A percentile compares a stretch with the other conserved stretches of the same genome.
phyloP scores from a whole-genome alignment of 2,797 vertebrate genomes.

The Neopelma chrysocephalum region DNA sequence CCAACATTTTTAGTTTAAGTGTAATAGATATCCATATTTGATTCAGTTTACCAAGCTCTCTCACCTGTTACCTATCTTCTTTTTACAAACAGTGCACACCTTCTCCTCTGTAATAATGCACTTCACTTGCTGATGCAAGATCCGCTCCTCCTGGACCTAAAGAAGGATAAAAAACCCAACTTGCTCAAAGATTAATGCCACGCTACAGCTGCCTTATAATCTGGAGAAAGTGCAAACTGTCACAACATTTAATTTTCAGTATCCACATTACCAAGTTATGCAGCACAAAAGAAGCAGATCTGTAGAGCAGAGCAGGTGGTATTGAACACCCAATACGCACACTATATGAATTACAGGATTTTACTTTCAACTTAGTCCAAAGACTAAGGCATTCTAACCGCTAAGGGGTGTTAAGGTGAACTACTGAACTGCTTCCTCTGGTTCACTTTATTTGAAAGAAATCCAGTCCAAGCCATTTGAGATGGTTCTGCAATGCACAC shows the following conservation, averaged over 20 bases:
- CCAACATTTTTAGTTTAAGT: not conserved
- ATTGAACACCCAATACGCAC: not conserved
- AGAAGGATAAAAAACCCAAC: not conserved
- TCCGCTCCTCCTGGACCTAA: constrained; percentile 95
- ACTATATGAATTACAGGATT: not conserved
- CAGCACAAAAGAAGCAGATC: not conserved
- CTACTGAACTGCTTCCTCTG: not conserved
- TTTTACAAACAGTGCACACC: constrained; percentile 96
- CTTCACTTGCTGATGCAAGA: constrained; percentile 97
- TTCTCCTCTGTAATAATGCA: constrained; percentile 98
- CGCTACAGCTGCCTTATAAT: not conserved
- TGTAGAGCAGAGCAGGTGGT: not conserved
- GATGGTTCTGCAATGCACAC: not conserved
- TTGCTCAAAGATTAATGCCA: not conserved
- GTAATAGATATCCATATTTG: not conserved
- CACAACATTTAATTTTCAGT: not conserved
- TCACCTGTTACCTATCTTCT: constrained; percentile 98
- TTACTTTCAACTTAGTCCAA: not conserved
- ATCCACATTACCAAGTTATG: not conserved
- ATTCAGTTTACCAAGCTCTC: not conserved
- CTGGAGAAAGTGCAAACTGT: not conserved
- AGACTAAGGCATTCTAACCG: not conserved
- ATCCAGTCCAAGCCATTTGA: not conserved
- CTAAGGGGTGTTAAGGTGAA: not conserved
- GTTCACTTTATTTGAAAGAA: not conserved